Conservation (phyloP, 1,140 invertebrate species). For the Heliconius nattereri region DNA sequence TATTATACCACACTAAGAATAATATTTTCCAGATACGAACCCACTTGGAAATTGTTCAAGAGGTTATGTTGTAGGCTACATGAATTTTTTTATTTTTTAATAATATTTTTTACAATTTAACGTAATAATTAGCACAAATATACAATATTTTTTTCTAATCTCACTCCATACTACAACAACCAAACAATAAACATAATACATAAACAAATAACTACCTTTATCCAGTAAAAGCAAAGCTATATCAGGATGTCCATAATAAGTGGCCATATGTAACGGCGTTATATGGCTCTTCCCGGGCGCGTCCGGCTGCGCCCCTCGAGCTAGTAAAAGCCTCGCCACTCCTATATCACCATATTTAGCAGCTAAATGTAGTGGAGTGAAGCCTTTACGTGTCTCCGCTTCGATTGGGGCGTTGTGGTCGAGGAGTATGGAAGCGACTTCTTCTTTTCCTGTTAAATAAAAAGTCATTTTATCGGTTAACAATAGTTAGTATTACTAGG, state of each 20-base stretch:
- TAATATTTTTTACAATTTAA: too few species aligned
- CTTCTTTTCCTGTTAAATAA: constrained; percentile 79
- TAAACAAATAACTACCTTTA: constrained; percentile 82
- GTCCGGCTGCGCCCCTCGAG: constrained; percentile 93
- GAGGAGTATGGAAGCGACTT: constrained; percentile 93
- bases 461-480: not conserved
- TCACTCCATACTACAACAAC: not conserved
- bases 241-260: constrained; percentile 98
- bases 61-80: too few species aligned
- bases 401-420: constrained; percentile 96
- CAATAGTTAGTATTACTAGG: too few species aligned
- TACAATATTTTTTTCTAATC: not conserved
- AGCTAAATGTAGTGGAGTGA: constrained; percentile 98
- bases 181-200: not conserved
- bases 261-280: constrained; percentile 98
- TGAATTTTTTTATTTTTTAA: too few species aligned
- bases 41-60: too few species aligned
- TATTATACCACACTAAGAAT: too few species aligned
- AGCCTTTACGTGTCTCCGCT: constrained; percentile 97
- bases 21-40: too few species aligned
- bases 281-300: constrained; percentile 98
- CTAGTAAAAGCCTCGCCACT: constrained; percentile 93
- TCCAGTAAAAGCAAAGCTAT: constrained; percentile 95
- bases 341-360: constrained; percentile 98
- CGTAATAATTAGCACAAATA: not conserved